phyloP scores from a whole-genome alignment of 2,888 invertebrate genomes.

The Theodoxus fluviatilis region DNA sequence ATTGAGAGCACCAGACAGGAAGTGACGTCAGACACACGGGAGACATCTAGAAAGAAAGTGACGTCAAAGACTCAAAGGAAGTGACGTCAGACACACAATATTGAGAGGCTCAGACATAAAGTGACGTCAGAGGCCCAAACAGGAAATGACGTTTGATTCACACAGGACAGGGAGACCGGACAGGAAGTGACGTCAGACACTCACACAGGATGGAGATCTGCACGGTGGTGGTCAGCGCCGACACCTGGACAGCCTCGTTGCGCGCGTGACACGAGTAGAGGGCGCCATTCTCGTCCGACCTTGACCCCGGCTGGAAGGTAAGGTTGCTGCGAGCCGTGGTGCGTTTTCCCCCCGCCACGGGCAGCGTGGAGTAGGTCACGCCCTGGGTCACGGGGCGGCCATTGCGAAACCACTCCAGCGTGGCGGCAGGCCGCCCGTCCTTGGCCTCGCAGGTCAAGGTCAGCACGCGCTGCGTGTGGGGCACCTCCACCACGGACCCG shows the following conservation, averaged over 20 bases:
- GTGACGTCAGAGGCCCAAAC: no score
- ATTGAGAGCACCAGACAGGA: no score
- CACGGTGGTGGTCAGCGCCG: conserved; percentile 83
- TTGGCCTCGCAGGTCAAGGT: conserved; percentile 88
- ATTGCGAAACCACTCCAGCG: conserved; percentile 80
- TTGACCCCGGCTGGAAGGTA: conserved; percentile 80
- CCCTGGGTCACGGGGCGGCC: conserved; percentile 78
- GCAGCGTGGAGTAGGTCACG: conserved; percentile 74
- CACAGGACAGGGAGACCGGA: not conserved
- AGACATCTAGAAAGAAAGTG: no score
- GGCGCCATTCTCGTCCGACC: conserved; percentile 88
- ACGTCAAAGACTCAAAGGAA: no score
- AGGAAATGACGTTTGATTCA: not conserved
- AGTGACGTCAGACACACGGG: no score
- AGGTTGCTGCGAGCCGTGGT: conserved; percentile 72
- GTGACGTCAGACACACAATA: no score
- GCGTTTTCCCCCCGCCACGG: conserved; percentile 47
- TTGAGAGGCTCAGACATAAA: no score
- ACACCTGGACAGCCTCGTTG: conserved; percentile 82
- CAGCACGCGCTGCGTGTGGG: conserved; percentile 85
- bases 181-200: conserved; percentile 65
- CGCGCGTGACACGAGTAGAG: conserved; percentile 91
- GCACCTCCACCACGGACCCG: conserved; percentile 80
- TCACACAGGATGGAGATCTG: conserved; percentile 90
- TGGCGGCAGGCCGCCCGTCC: conserved; percentile 93